Base-by-base conservation (phyloP, 2,888 invertebrate species). In the Sarcophaga rosellei region DNA sequence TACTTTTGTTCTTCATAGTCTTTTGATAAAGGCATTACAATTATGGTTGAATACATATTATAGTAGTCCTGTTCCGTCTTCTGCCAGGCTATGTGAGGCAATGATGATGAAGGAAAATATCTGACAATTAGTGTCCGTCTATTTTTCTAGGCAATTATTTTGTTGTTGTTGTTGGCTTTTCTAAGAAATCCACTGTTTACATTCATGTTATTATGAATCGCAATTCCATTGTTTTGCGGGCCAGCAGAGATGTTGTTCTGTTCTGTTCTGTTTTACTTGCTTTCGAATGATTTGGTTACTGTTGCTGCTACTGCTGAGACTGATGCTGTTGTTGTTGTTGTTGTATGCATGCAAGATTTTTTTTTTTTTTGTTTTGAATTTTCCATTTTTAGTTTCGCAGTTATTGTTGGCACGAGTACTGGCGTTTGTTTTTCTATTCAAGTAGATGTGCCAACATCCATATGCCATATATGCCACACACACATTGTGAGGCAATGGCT, bases 151-250 rank as follows among this genome's bases (percentile, higher is more conserved):
- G 4, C 53, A 53, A 53, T 53, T 53, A 53, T 53, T 15, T 17
- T 44, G 65, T 61, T 59, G 35, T 23, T 53, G 20, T 59, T 76
- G 76, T 53, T 70, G 25, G 73, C 57, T 73, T 76, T 73, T 72
- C 65, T 68, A 76, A 68, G 72, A 68, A 68, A 61, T 17, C 44
- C 62, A 79, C 63, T 84, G 80, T 77, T 35, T 10, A 35, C 35
- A 17, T 53, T 81, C 73, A 21, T 69, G 77, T 85, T 68, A 73
- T 81, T 81, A 70, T 63, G 66, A 23, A 72, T 70, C 10, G 8
- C 35, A 35, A 35, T 47, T 53, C 69, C 61, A 85, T 81, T 76
- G 72, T 82, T 75, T n/a, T 47, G 15, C 47, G 15, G 15, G 15
- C 11, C 3, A 15, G 5, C 8, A 25, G 25, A 72, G 17, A 75